Evolutionary conservation across 2,113 vertebrate species (phyloP).

Genomic region (Phasianus colchicus): DNA sequence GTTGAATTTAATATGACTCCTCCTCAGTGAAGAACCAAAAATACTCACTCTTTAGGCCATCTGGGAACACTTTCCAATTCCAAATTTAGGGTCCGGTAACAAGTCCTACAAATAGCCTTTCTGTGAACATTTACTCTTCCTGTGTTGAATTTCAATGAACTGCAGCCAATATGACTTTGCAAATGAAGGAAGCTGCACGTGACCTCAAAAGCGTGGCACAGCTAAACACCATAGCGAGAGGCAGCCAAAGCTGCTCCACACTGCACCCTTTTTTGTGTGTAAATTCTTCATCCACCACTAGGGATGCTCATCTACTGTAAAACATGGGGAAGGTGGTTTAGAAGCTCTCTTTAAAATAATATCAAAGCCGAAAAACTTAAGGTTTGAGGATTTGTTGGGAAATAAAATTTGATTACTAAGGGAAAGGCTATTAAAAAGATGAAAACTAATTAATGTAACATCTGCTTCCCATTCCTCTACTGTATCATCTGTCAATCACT

Average conservation of each 20-base stretch:
- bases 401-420: not conserved
- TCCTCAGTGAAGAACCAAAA: slow-evolving; percentile 33
- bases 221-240: not conserved
- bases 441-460: not conserved
- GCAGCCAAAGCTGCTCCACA: not conserved
- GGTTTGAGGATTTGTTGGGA: not conserved
- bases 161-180: slow-evolving; percentile 23
- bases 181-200: not conserved
- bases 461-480: not conserved
- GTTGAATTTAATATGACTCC: not conserved
- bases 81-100: slow-evolving; percentile 61
- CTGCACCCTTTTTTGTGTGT: not conserved
- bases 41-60: slow-evolving; percentile 47
- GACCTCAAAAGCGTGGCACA: not conserved
- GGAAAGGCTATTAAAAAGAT: not conserved
- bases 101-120: slow-evolving; percentile 36
- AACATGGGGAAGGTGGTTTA: not conserved
- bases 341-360: not conserved
- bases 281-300: not conserved
- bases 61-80: slow-evolving; percentile 58
- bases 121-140: slow-evolving; percentile 39
- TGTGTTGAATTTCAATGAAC: slow-evolving; percentile 13
- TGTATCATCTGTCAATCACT: not conserved
- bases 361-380: not conserved
- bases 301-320: not conserved